Evolutionary conservation across 2,888 invertebrate genomes (phyloP).

Genomic region (Ptychoptera albimana): DNA sequence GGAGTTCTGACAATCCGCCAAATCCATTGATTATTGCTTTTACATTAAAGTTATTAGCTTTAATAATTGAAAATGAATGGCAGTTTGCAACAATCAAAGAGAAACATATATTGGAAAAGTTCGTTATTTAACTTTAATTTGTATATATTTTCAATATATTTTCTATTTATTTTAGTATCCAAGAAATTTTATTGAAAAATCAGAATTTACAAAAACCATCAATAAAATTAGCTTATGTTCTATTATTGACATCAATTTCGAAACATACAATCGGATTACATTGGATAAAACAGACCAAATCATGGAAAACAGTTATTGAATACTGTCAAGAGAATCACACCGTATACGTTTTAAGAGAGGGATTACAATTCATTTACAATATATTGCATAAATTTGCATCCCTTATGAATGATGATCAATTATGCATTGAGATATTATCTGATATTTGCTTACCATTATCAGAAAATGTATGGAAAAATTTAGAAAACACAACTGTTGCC

Average conservation of each 20-base stretch:
- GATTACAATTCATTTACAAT: conserved; percentile 43
- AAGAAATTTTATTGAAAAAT: conserved; percentile 15
- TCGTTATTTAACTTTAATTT: background rate
- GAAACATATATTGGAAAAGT: conserved; percentile 24
- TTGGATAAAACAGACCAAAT: conserved; percentile 44
- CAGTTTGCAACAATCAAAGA: conserved; percentile 39
- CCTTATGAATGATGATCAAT: conserved; percentile 31
- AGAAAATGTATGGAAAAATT: conserved; percentile 34
- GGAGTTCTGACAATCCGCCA: conserved; percentile 17
- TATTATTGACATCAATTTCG: conserved; percentile 41
- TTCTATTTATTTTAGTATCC: conserved; percentile 14
- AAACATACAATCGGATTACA: conserved; percentile 45
- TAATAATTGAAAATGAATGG: conserved; percentile 40
- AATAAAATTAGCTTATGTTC: conserved; percentile 48
- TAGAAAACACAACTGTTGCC: conserved; percentile 20
- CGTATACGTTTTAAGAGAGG: conserved; percentile 51
- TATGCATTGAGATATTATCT: conserved; percentile 38
- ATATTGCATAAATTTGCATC: conserved; percentile 38
- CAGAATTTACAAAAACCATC: conserved; percentile 34
- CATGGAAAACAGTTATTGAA: conserved; percentile 48
- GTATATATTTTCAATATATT: background rate
- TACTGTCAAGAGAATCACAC: conserved; percentile 50
- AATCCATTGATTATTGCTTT: conserved; percentile 40
- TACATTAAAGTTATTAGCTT: conserved; percentile 43
- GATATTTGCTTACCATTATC: conserved; percentile 25